These are phyloP conservation scores for Enteromius treurensis DNA, from an alignment of 2,797 vertebrate species.

Conservation along the genomic window DNA sequence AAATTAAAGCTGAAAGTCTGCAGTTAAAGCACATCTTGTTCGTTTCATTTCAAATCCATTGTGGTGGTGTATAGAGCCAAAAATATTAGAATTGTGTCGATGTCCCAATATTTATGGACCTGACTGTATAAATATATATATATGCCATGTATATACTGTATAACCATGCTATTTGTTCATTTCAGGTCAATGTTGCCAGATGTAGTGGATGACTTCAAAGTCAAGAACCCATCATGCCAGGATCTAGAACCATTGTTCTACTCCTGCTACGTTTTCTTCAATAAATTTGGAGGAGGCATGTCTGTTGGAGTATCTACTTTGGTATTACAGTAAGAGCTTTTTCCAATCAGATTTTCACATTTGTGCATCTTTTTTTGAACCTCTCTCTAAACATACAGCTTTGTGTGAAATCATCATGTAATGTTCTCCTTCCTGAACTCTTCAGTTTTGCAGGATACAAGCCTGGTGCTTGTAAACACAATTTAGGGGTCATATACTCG, in stretches of 20 bases:
- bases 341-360: background rate
- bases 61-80: too few relatives aligned
- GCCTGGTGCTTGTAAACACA: slow-evolving; percentile 60
- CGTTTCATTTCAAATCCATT: too few relatives aligned
- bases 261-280: slow-evolving; percentile 75
- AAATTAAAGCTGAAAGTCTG: too few relatives aligned
- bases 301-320: slow-evolving; percentile 68
- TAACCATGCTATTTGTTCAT: background rate
- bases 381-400: background rate
- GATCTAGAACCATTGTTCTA: slow-evolving; percentile 75
- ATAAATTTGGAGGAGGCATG: slow-evolving; percentile 73
- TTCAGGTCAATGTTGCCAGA: slow-evolving; percentile 76
- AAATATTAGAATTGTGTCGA: too few relatives aligned
- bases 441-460: slow-evolving; percentile 71
- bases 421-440: background rate
- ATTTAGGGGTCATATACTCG: slow-evolving; percentile 52
- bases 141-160: background rate
- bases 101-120: too few relatives aligned
- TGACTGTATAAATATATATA: background rate
- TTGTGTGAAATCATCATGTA: background rate
- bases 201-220: slow-evolving; percentile 71
- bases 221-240: slow-evolving; percentile 66
- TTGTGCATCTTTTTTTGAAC: background rate
- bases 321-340: slow-evolving; percentile 68
- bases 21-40: too few relatives aligned